A percentile compares a stretch with the other conserved stretches of the same genome.
Evolutionary conservation across 2,113 vertebrate species (phyloP).

Genomic region (Onychostoma macrolepis): DNA sequence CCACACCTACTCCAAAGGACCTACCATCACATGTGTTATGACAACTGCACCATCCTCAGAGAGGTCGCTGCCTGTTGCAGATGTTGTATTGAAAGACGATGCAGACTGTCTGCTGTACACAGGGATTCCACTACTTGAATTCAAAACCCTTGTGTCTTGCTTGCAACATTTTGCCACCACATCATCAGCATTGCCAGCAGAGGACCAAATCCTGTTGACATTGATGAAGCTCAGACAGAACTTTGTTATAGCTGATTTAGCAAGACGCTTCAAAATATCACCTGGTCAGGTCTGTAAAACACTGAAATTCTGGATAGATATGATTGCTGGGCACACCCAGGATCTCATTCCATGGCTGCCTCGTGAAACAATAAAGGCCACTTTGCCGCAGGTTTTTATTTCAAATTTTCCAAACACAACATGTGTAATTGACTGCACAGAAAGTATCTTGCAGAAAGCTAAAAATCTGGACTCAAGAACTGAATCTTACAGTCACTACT

Average conservation of each 20-base stretch:
- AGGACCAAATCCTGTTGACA: too few relatives aligned
- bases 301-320: too few relatives aligned
- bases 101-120: not conserved
- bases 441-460: not conserved
- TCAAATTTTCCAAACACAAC: not conserved
- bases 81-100: not conserved
- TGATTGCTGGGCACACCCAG: not conserved
- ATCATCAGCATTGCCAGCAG: too few relatives aligned
- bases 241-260: too few relatives aligned
- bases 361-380: not conserved
- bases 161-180: not conserved
- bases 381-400: not conserved
- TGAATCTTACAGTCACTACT: constrained; percentile 33
- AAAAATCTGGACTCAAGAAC: constrained; percentile 8
- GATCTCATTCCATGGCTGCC: not conserved
- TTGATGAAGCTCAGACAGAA: too few relatives aligned
- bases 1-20: not conserved
- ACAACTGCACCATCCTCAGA: not conserved
- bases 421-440: not conserved
- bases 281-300: too few relatives aligned
- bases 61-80: not conserved
- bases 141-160: not conserved
- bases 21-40: not conserved
- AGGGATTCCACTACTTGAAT: not conserved
- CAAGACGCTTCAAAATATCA: too few relatives aligned